Base-by-base conservation (phyloP, 1,140 invertebrate genomes). In the Trigoniulus corallinus region DNA sequence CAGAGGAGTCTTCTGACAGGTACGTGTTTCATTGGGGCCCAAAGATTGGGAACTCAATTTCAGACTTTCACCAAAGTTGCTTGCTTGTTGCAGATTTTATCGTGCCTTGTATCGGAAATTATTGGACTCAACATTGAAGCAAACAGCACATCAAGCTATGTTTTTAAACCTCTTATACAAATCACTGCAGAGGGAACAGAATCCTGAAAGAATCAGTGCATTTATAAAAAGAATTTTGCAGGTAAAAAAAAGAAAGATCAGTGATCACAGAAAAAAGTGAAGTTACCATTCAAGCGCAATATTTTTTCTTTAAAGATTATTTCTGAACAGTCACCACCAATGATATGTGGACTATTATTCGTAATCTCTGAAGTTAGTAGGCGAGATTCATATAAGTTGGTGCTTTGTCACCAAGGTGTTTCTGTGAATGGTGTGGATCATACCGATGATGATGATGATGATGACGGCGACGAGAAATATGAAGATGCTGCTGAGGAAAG, bases 181-280 rank as follows among this genome's bases (percentile, higher is more conserved):
- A 60, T 80, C 88, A 15, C 67, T 98, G 51, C 78, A 80, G 56
- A 77, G 76, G 50, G 94, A 98, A 71, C 67, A 64, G 18, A 77
- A 81, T 53, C 62, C 77, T 1, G 64, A 72, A 15, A 66, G 94
- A 50, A 72, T 86, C 0, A 76, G 78, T 63, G 82, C 88, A 7
- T 94, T 97, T 65, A 68, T 93, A 1, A 98, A 96, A 70, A 68
- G 94, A 51, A 66, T 95, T 34, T 69, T 97, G 34, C 91, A 96
- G n/a, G n/a, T n/a, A n/a, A n/a, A n/a, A n/a, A n/a, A n/a, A n/a
- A n/a, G n/a, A n/a, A n/a, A n/a, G n/a, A n/a, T n/a, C n/a, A n/a
- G n/a, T n/a, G n/a, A n/a, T n/a, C n/a, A n/a, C n/a, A n/a, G n/a
- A n/a, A n/a, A n/a, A n/a, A n/a, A n/a, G n/a, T n/a, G n/a, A n/a